Conservation (phyloP, 2,113 vertebrate genomes). For the Oncorhynchus mykiss region DNA sequence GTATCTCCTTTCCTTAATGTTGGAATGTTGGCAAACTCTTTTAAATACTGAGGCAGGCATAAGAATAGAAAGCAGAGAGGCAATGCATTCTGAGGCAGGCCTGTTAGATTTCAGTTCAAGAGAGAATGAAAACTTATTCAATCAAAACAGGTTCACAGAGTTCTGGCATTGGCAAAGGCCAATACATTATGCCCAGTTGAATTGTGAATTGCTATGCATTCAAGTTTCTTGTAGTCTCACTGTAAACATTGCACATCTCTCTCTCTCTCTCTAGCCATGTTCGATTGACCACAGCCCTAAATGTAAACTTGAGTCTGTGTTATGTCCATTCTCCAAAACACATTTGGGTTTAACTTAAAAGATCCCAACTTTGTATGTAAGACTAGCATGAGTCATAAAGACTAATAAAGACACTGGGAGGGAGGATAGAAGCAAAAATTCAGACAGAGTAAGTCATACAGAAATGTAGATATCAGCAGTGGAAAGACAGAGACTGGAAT, state of each 20-base stretch:
- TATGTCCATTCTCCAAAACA: background rate
- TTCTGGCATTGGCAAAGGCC: no score
- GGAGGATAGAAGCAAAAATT: background rate
- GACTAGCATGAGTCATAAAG: background rate
- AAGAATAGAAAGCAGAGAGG: no score
- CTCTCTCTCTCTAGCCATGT: background rate
- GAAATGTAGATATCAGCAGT: constrained; percentile 2
- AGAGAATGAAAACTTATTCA: background rate
- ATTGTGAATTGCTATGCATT: no score
- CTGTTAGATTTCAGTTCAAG: background rate
- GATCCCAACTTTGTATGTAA: background rate
- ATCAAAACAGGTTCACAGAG: no score
- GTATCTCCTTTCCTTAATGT: no score
- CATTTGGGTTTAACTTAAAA: background rate
- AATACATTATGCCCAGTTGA: background rate
- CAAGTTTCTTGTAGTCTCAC: background rate
- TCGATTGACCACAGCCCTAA: background rate
- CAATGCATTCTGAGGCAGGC: background rate
- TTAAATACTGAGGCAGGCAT: no score
- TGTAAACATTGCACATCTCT: background rate
- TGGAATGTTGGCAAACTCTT: no score
- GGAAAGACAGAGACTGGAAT: background rate
- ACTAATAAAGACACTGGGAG: background rate
- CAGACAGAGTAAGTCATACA: background rate
- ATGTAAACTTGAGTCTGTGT: background rate